Base-by-base conservation (phyloP, 2,113 vertebrate species). In the Cyprinus carpio region DNA sequence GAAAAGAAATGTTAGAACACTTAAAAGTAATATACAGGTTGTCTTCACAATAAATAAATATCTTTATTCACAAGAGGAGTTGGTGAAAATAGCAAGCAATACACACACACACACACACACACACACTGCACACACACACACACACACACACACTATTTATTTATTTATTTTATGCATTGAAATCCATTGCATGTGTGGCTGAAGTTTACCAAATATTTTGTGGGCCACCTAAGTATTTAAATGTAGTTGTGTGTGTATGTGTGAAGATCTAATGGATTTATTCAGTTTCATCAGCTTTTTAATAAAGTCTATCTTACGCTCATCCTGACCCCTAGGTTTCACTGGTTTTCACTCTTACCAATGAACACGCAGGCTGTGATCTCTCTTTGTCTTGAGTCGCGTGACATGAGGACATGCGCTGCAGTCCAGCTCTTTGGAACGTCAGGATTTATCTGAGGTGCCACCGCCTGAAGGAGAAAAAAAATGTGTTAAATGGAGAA, bases 381-480 rank as follows among this genome's bases (percentile, higher is more conserved):
- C n/a, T 62, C 84, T 89, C 92, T 93, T 92, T 83, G 82, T 93
- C 93, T 92, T 91, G 90, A 90, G 87, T 86, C 76, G 5, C 51
- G 79, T 84, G 89, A 89, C 91, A 88, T 84, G 86, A 85, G 90
- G 92, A 93, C 92, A 93, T 90, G 89, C 27, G 62, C 87, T 8
- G 83, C 84, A 87, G 84, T 83, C 79, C 29, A 15, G 46, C 80
- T 71, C 64, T 54, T 25, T n/a, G 31, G 90, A 88, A 34, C 87
- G 75, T 78, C 11, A 71, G 87, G 89, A 93, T 94, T 92, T 92
- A 94, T 93, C 91, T 90, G 60, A 62, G 58, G 54, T 79, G 81
- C 62, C 25, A 43, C 23, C 25, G 9, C 51, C 23, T 54, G 15
- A 60, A 60, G 60, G 3, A n/a, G 23, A n/a, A n/a, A n/a, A 76